Percentiles rank a stretch among this genome's conserved stretches.
These are phyloP conservation scores for Heloderma charlesbogerti DNA, from an alignment of 2,113 vertebrate genomes.

Conservation along the genomic window DNA sequence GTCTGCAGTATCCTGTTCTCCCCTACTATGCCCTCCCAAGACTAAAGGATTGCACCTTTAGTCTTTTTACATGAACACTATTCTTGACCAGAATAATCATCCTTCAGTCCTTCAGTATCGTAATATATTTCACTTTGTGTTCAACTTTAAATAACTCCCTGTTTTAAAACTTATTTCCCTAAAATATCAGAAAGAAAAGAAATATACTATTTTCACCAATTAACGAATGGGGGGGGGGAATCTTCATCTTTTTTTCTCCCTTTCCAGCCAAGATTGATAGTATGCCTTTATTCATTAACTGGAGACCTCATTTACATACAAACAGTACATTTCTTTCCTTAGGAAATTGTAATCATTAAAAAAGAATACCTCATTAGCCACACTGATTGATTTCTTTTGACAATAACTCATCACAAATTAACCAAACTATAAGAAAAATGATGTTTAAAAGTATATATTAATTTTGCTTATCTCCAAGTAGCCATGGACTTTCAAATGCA, in stretches of 20 bases:
- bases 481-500: constrained; percentile 46
- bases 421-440: constrained; percentile 58
- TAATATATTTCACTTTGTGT: not conserved
- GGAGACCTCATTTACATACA: constrained; percentile 52
- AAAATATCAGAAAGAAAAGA: not conserved
- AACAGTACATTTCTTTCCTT: constrained; percentile 48
- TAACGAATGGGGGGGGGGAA: not conserved
- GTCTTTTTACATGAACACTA: not conserved
- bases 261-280: constrained; percentile 48
- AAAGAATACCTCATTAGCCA: constrained; percentile 62
- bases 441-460: constrained; percentile 30
- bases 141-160: not conserved
- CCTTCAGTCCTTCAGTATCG: not conserved
- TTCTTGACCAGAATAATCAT: not conserved
- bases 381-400: constrained; percentile 41
- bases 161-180: not conserved
- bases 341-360: constrained; percentile 53
- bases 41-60: no score
- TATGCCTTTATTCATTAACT: constrained; percentile 48
- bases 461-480: constrained; percentile 32
- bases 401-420: constrained; percentile 52
- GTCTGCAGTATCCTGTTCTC: no score
- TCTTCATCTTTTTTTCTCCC: not conserved
- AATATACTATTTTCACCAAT: fast-evolving
- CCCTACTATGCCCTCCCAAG: no score